Percentiles rank a stretch among this genome's conserved stretches.
Evolutionary conservation across 2,888 invertebrate species (phyloP).

Genomic region (Bugulina stolonifera): DNA sequence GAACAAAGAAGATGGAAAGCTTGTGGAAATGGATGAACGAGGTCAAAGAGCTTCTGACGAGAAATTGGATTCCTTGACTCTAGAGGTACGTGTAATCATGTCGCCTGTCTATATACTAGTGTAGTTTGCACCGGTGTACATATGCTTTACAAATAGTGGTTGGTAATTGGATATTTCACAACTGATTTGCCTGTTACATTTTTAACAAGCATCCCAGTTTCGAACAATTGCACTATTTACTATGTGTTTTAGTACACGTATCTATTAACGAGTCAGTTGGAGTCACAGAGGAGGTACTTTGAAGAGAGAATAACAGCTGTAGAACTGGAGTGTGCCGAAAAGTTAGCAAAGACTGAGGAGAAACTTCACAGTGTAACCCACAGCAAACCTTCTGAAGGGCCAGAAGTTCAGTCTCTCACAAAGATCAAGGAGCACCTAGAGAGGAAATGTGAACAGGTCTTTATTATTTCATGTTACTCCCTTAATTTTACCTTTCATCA

Average conservation of each 20-base stretch:
- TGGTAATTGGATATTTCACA: too few relatives aligned
- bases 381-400: conserved; percentile 56
- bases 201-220: background rate
- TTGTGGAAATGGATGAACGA: conserved; percentile 61
- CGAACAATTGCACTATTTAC: too few relatives aligned
- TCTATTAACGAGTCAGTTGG: conserved; percentile 86
- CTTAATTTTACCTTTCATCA: background rate
- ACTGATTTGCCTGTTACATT: too few relatives aligned
- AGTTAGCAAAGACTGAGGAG: conserved; percentile 34
- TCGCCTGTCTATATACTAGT: background rate
- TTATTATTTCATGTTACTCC: conserved; percentile 23
- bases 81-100: conserved; percentile 60
- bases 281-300: conserved; percentile 85
- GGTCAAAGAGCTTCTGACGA: conserved; percentile 59
- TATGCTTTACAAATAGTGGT: too few relatives aligned
- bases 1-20: conserved; percentile 91
- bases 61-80: conserved; percentile 86
- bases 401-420: conserved; percentile 67
- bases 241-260: conserved; percentile 74
- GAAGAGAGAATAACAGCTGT: conserved; percentile 66
- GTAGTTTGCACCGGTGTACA: background rate
- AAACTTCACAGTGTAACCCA: conserved; percentile 33
- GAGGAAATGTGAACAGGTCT: conserved; percentile 44
- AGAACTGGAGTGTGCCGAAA: conserved; percentile 40
- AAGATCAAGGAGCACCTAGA: conserved; percentile 58